Conservation (phyloP, 2,888 invertebrate species). For the Leptinotarsa peninsularis region DNA sequence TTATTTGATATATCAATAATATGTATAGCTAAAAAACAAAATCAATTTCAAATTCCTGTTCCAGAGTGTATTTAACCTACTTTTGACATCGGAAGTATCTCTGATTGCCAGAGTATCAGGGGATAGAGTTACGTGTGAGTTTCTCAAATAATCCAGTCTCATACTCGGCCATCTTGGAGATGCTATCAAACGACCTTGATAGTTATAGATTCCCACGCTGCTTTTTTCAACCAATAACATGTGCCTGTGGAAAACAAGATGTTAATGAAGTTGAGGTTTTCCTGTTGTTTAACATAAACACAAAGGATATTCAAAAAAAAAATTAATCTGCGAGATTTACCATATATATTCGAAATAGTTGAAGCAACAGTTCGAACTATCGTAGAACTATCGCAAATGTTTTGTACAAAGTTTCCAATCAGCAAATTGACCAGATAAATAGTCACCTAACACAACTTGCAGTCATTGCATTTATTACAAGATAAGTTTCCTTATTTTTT, state of each 20-base stretch:
- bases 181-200: constrained; percentile 89
- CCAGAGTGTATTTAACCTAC: constrained; percentile 67
- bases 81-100: constrained; percentile 85
- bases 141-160: constrained; percentile 83
- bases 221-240: constrained; percentile 89
- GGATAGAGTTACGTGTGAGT: constrained; percentile 83
- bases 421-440: too few species aligned
- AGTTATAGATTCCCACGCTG: constrained; percentile 88
- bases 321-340: too few species aligned
- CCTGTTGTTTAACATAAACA: background rate
- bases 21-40: constrained; percentile 75
- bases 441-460: too few species aligned
- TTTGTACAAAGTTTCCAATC: too few species aligned
- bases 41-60: background rate
- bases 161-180: constrained; percentile 89
- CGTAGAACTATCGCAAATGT: too few species aligned
- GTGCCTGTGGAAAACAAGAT: constrained; percentile 72
- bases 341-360: too few species aligned
- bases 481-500: too few species aligned
- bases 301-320: too few species aligned
- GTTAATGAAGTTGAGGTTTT: background rate
- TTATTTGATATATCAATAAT: constrained; percentile 85
- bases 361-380: too few species aligned
- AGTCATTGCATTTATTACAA: too few species aligned
- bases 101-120: constrained; percentile 88